Evolutionary conservation across 2,888 invertebrate genomes (phyloP).

Genomic region (Podotricha telesiphe): DNA sequence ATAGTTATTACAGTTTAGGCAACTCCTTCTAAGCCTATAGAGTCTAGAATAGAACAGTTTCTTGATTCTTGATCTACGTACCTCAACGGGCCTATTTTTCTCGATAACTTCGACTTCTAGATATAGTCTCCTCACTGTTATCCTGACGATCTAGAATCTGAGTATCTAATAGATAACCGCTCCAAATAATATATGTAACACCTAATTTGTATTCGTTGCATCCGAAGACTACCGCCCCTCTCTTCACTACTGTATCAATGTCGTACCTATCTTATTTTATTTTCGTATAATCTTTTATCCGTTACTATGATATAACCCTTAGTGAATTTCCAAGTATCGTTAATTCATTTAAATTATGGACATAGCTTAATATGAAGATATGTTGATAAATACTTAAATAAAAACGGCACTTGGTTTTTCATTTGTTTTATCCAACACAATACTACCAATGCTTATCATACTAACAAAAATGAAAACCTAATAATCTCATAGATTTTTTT

Average conservation of each 20-base stretch:
- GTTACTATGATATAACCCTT: slow-evolving; percentile 26
- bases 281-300: slow-evolving; percentile 30
- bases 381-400: neutral
- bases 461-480: slow-evolving; percentile 1
- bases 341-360: neutral
- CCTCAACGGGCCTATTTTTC: slow-evolving; percentile 1
- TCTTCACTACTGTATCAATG: slow-evolving; percentile 84
- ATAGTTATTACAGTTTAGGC: slow-evolving; percentile 1
- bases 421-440: slow-evolving; percentile 5
- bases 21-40: slow-evolving; percentile 7
- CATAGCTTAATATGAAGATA: neutral
- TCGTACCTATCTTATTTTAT: slow-evolving; percentile 58
- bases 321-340: slow-evolving; percentile 30
- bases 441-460: slow-evolving; percentile 30
- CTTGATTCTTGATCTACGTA: slow-evolving; percentile 1
- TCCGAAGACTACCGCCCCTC: slow-evolving; percentile 80
- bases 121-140: slow-evolving; percentile 31
- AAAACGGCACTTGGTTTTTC: slow-evolving; percentile 34
- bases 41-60: slow-evolving; percentile 24
- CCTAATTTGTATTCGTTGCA: slow-evolving; percentile 67
- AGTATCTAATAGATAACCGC: slow-evolving; percentile 50
- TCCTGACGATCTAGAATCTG: slow-evolving; percentile 21
- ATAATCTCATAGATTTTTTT: slow-evolving; percentile 6
- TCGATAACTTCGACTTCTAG: slow-evolving; percentile 35
- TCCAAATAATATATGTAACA: slow-evolving; percentile 52